Conservation (phyloP, 1,140 invertebrate species). For the Pogonomyrmex californicus region DNA sequence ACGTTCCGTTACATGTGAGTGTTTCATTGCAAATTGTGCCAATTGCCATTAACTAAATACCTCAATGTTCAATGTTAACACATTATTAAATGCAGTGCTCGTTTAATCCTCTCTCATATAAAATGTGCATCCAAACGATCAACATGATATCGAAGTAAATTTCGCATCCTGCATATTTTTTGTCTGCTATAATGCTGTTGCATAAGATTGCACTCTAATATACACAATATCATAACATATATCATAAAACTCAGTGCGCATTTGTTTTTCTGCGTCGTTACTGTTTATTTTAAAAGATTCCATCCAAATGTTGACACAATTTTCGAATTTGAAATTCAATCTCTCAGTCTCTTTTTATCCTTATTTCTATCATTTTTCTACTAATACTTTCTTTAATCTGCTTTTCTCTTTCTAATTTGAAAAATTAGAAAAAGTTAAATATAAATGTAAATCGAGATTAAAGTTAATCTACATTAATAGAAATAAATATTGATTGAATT, state of each 20-base stretch:
- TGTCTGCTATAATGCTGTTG: background rate
- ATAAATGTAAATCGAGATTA: no score
- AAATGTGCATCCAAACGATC: background rate
- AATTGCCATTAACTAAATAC: background rate
- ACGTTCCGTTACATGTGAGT: constrained; percentile 70
- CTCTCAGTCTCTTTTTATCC: no score
- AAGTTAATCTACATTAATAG: no score
- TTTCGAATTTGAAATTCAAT: no score
- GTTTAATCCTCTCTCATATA: background rate
- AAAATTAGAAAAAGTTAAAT: no score
- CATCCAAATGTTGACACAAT: no score
- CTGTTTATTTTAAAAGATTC: background rate
- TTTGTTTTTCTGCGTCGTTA: background rate
- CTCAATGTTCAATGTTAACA: background rate
- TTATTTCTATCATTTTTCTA: no score
- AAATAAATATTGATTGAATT: background rate
- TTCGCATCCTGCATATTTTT: background rate
- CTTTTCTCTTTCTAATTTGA: no score
- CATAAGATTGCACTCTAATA: constrained; percentile 38
- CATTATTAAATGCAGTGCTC: background rate
- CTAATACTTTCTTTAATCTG: no score
- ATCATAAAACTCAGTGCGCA: background rate
- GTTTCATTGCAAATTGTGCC: background rate
- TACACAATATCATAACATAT: no score
- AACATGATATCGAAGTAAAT: background rate